A percentile compares a stretch with the other conserved stretches of the same genome.
Conservation (phyloP, 2,888 invertebrate species). For the Zele albiditarsus region DNA sequence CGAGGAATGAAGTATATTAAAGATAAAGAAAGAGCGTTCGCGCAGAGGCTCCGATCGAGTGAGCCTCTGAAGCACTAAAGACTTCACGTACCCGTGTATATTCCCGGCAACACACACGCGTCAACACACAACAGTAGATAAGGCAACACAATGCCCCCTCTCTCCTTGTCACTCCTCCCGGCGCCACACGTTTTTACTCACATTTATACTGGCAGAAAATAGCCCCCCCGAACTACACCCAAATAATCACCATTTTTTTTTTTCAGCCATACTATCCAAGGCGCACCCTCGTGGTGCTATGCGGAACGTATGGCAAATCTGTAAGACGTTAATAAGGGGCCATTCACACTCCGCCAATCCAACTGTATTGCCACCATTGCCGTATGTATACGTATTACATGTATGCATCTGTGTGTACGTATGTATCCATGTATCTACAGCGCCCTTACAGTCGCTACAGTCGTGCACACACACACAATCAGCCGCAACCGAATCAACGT, state of each 20-base stretch:
- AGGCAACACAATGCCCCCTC: constrained; percentile 32
- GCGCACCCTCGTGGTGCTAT: constrained; percentile 50
- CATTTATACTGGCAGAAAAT: constrained; percentile 63
- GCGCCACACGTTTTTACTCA: constrained; percentile 60
- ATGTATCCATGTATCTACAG: not conserved
- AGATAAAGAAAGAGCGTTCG: constrained; percentile 19
- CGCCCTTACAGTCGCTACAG: too few relatives aligned
- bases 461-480: not conserved
- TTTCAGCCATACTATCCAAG: constrained; percentile 6
- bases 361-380: not conserved
- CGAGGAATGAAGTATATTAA: not conserved
- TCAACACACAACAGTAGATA: constrained; percentile 26
- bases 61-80: constrained; percentile 25
- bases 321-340: constrained; percentile 40
- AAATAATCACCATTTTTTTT: constrained; percentile 70
- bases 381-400: not conserved
- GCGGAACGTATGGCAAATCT: constrained; percentile 41
- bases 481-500: not conserved
- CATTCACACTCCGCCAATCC: constrained; percentile 33
- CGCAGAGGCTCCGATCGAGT: constrained; percentile 23
- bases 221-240: constrained; percentile 67
- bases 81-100: constrained; percentile 23
- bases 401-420: not conserved
- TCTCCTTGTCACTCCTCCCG: constrained; percentile 21
- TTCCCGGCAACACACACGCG: constrained; percentile 50